Evolutionary conservation across 37 sponge, comb jelly and placozoan species (phyloP), one percentile per base, ranked within the genome.

Genomic region (Lycopodina hypogea): DNA sequence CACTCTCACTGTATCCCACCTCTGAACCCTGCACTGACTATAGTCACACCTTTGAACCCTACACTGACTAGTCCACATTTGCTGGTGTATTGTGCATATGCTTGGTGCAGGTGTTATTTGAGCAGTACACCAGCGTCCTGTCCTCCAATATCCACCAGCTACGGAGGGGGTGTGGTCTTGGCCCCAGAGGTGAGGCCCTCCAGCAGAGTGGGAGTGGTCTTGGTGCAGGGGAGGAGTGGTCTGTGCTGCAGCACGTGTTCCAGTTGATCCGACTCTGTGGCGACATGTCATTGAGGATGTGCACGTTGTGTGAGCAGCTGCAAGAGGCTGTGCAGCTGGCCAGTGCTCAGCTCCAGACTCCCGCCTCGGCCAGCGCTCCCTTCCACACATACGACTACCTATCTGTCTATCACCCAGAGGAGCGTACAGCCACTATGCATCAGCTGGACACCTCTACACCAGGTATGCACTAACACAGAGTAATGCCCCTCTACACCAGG

Each of bases 211-310:
- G 61, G 26, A 38, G 42, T 23, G 57, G 42, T 39, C 55, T 34
- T 30, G 19, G 55, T 15, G 67, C 62, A 29, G 74, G 48, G 34
- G 94, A 94, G 8, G 93, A 91, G 34, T 94, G 94, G 94, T 62
- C 66, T 11, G 19, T 72, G 22, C 72, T 90, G 17, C 92, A 90
- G 68, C 73, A 61, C 60, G 93, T 88, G 15, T 91, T 94, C 51
- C 38, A 69, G 9, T 78, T 94, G 58, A 87, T 94, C 12, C 77
- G 83, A 39, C 58, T 74, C 36, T 94, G 94, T 82, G 94, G 92
- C 21, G 92, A 91, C 23, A 68, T 91, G 67, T 26, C 83, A 15
- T 67, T 87, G 0, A 78, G 81, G 3, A 68, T 36, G 6, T 39
- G 42, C 15, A 42, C 48, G n/a, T 77, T 91, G 22, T 82, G 71